Base-by-base conservation (phyloP, 2,888 invertebrate genomes). In the Dynastes hyllus region DNA sequence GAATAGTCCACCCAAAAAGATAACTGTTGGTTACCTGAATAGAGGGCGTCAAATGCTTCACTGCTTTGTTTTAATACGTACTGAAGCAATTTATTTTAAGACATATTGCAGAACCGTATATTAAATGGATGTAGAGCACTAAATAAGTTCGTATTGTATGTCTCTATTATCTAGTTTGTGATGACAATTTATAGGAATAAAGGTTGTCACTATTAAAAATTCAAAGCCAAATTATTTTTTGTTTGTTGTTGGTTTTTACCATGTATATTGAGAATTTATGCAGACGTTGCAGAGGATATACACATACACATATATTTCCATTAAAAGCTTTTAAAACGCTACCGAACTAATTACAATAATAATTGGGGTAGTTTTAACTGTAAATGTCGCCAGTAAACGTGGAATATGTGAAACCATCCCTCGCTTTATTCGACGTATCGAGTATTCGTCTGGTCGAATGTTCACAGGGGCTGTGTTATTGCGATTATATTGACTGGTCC, bases 401-500 rank as follows among this genome's bases (percentile, higher is more conserved):
- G 73, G 73, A 75, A 75, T 75, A 61, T 75, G 73, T 45, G 61
- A 45, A 61, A 61, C 61, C 45, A 63, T 75, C 61, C 55, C 37
- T 73, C 11, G 29, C 27, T 27, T 69, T 69, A 27, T 58, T 13
- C 16, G 58, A 40, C 58, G 37, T 22, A 22, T 63, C 22, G 73
- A 69, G 32, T 53, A 69, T 76, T 86, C 80, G 80, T 84, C 81
- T 87, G 88, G 86, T 32, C 85, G 83, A 85, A 83, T 88, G 87
- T 85, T 83, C 81, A 81, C 83, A 82, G 85, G 88, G 88, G 87
- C 85, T 87, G 87, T 88, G 88, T 89, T 89, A 89, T 89, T 89
- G 88, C 89, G 88, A 89, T 89, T 89, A 89, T 89, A 89, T 89
- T 89, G 89, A 89, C 89, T 89, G 88, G 89, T 89, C 88, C 88